Conservation (phyloP, 2,888 invertebrate genomes). For the Brenthis daphne region DNA sequence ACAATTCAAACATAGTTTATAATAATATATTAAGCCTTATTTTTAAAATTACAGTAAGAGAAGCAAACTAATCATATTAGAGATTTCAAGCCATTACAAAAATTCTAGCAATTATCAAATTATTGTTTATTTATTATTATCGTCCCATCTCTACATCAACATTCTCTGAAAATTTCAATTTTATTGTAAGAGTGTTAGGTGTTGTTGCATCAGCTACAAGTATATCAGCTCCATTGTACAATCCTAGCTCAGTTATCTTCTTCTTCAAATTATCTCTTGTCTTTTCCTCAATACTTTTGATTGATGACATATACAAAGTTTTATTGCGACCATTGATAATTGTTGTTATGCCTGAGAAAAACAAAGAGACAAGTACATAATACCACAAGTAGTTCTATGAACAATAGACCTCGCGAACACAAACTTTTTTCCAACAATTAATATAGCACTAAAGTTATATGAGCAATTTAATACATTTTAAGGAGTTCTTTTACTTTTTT, state of each 20-base stretch:
- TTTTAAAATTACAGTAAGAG: background rate
- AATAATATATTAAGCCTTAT: too few relatives aligned
- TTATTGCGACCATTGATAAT: slow-evolving; percentile 91
- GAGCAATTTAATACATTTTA: too few relatives aligned
- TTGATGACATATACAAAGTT: slow-evolving; percentile 96
- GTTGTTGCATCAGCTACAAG: slow-evolving; percentile 96
- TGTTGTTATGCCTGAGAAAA: slow-evolving; percentile 86
- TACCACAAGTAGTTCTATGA: too few relatives aligned
- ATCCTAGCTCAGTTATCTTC: slow-evolving; percentile 91
- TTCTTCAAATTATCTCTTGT: slow-evolving; percentile 94
- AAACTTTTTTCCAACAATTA: too few relatives aligned
- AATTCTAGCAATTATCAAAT: background rate
- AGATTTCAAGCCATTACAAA: background rate
- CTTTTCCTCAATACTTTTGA: slow-evolving; percentile 94
- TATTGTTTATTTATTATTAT: slow-evolving; percentile 36
- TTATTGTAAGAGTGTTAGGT: slow-evolving; percentile 90
- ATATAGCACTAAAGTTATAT: background rate
- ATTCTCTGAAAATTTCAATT: slow-evolving; percentile 84
- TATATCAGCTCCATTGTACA: slow-evolving; percentile 92
- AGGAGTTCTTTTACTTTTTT: too few relatives aligned
- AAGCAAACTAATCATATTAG: background rate
- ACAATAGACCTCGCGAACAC: too few relatives aligned
- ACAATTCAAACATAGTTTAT: too few relatives aligned
- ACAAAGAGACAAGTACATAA: slow-evolving; percentile 4
- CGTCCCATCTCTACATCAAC: slow-evolving; percentile 77